phyloP scores from a whole-genome alignment of 2,888 invertebrate genomes.

The Tetropium fuscum region DNA sequence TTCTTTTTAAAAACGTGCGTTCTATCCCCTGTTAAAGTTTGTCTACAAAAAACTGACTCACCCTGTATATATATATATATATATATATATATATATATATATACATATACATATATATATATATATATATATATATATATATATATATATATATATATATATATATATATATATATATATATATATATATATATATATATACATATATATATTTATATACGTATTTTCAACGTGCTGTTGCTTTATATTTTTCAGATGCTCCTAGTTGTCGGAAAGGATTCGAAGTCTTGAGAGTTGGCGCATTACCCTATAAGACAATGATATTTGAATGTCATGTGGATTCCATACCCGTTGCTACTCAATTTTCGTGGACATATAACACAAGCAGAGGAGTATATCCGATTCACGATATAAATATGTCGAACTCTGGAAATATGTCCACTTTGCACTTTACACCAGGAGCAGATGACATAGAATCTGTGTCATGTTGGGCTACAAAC shows the following conservation, averaged over 20 bases:
- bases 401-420: slow-evolving; percentile 73
- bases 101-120: too few relatives aligned
- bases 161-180: too few relatives aligned
- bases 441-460: slow-evolving; percentile 71
- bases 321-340: slow-evolving; percentile 85
- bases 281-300: slow-evolving; percentile 78
- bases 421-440: slow-evolving; percentile 67
- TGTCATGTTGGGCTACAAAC: slow-evolving; percentile 91
- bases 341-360: slow-evolving; percentile 78
- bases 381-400: slow-evolving; percentile 80
- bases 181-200: too few relatives aligned
- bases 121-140: too few relatives aligned
- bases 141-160: too few relatives aligned
- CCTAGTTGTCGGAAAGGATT: slow-evolving; percentile 82
- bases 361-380: slow-evolving; percentile 90
- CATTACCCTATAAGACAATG: slow-evolving; percentile 79
- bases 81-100: too few relatives aligned
- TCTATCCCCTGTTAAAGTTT: too few relatives aligned
- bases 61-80: too few relatives aligned
- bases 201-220: too few relatives aligned
- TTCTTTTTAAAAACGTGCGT: too few relatives aligned
- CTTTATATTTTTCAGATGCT: slow-evolving; percentile 73
- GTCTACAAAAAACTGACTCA: too few relatives aligned
- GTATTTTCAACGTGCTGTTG: too few relatives aligned
- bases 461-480: slow-evolving; percentile 79